Conservation (phyloP, 2,888 invertebrate species). For the Psylliodes chrysocephalus region DNA sequence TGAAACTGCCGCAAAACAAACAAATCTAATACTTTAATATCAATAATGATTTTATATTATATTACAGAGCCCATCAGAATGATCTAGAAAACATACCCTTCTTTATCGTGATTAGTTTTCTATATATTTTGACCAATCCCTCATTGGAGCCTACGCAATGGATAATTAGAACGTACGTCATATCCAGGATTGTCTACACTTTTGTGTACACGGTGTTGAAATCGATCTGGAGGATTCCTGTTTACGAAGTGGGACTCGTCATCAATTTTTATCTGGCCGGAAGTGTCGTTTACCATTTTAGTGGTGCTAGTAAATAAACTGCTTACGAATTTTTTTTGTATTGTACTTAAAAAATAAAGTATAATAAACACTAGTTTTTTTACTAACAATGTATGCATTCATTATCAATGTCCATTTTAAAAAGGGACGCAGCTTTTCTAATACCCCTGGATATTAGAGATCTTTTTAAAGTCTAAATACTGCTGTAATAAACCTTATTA, state of each 20-base stretch:
- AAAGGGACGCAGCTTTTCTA: too few relatives aligned
- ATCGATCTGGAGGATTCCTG: conserved; percentile 19
- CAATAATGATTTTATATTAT: too few relatives aligned
- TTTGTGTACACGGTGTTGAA: conserved; percentile 22
- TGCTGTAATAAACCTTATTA: too few relatives aligned
- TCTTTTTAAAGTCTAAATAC: too few relatives aligned
- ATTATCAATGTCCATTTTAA: too few relatives aligned
- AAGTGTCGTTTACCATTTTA: conserved; percentile 28
- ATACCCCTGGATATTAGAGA: too few relatives aligned
- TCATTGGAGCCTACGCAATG: conserved; percentile 16
- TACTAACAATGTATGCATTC: too few relatives aligned
- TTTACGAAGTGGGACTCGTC: conserved; percentile 22
- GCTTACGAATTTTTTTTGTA: too few relatives aligned
- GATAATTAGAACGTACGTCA: conserved; percentile 27
- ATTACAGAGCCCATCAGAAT: conserved; percentile 33
- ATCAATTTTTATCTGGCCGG: conserved; percentile 18
- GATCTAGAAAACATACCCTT: conserved; percentile 37
- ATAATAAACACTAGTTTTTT: too few relatives aligned
- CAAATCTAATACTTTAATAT: too few relatives aligned
- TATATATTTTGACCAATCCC: conserved; percentile 32
- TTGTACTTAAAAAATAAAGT: too few relatives aligned
- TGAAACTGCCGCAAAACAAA: too few relatives aligned
- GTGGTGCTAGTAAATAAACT: neutral
- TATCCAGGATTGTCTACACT: conserved; percentile 29
- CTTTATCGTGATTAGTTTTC: conserved; percentile 29